Evolutionary conservation across 2,113 vertebrate species (phyloP).

Genomic region (Crotalus horridus): DNA sequence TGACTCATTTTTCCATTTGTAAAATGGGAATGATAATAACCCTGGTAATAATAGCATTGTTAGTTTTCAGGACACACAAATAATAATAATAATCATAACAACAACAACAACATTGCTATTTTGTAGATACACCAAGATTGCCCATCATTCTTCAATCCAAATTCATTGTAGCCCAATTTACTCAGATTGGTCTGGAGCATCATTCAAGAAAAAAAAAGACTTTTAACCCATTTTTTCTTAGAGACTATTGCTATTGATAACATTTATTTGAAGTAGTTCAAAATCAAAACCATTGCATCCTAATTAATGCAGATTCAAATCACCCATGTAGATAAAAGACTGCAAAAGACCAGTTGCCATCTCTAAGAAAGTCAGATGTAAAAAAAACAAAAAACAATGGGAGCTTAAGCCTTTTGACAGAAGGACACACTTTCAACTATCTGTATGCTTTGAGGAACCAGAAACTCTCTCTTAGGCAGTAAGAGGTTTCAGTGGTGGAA

Average conservation of each 20-base stretch:
- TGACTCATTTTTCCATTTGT: background rate
- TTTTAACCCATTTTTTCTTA: background rate
- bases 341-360: background rate
- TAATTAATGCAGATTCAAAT: background rate
- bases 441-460: background rate
- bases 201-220: background rate
- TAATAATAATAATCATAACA: background rate
- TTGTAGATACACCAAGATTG: background rate
- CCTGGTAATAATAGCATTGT: background rate
- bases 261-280: background rate
- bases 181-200: background rate
- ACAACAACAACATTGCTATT: background rate
- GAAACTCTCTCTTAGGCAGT: background rate
- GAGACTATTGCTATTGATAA: background rate
- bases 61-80: background rate
- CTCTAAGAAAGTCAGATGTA: background rate
- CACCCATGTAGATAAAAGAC: background rate
- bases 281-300: background rate
- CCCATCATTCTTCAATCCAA: background rate
- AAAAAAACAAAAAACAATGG: background rate
- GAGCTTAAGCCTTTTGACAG: background rate
- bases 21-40: background rate
- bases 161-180: background rate
- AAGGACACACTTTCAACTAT: background rate
- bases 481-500: background rate